A percentile compares a stretch with the other conserved stretches of the same genome.
These are phyloP conservation scores for Bellardia bayeri DNA, from an alignment of 2,888 invertebrate species.

Conservation along the genomic window DNA sequence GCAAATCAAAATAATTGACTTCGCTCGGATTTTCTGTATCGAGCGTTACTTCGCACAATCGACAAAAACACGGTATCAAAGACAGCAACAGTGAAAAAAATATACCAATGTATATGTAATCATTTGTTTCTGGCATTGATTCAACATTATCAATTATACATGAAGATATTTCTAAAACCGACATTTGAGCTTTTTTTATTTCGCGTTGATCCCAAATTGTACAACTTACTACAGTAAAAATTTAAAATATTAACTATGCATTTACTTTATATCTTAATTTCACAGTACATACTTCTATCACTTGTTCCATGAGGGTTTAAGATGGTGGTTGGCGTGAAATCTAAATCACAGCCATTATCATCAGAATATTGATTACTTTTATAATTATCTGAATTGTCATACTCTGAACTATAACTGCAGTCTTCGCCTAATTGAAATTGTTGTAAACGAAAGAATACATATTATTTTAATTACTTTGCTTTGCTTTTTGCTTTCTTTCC, in stretches of 20 bases:
- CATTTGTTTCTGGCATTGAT: constrained; percentile 90
- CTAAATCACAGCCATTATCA: constrained; percentile 86
- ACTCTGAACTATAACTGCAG: constrained; percentile 92
- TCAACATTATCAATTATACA: constrained; percentile 97
- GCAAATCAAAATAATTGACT: constrained; percentile 83
- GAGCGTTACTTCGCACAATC: constrained; percentile 83
- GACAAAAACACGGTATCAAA: constrained; percentile 86
- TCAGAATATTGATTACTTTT: constrained; percentile 85
- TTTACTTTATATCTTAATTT: not conserved
- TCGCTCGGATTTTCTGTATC: constrained; percentile 82
- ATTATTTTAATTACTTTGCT: not conserved
- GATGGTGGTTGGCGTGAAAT: constrained; percentile 90
- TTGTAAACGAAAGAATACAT: too few relatives aligned
- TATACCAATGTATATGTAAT: constrained; percentile 90
- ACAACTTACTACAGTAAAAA: constrained; percentile 89
- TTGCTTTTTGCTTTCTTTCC: too few relatives aligned
- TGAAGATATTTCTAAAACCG: constrained; percentile 97
- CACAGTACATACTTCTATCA: constrained; percentile 88
- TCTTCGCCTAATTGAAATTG: constrained; percentile 72
- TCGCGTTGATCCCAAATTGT: constrained; percentile 97
- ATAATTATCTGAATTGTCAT: constrained; percentile 87
- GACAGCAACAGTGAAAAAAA: constrained; percentile 87
- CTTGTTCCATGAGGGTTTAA: constrained; percentile 89
- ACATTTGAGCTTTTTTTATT: constrained; percentile 95
- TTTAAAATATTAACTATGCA: constrained; percentile 2